Conservation (phyloP, 2,888 invertebrate genomes). For the Cantharis rufa region DNA sequence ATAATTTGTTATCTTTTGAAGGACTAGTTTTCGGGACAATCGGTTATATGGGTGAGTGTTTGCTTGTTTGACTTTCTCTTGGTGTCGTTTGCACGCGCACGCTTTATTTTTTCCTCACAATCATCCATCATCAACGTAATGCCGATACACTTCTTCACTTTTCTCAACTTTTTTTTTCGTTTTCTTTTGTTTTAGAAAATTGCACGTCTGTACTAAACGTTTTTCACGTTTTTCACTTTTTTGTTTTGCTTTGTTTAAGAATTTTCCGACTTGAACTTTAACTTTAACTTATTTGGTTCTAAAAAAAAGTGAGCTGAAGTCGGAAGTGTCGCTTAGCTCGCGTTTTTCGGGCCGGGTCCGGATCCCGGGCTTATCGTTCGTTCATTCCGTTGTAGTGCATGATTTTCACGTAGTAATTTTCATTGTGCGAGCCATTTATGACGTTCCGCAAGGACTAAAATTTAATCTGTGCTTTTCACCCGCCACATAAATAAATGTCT, state of each 20-base stretch:
- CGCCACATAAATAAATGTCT: not conserved
- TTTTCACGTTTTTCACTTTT: not conserved
- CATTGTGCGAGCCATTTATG: slow-evolving; percentile 33
- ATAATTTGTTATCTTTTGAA: slow-evolving; percentile 52
- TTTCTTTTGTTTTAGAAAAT: not conserved
- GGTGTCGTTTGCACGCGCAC: not conserved
- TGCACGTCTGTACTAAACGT: not conserved
- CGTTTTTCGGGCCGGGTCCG: slow-evolving; percentile 49
- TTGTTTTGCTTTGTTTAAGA: slow-evolving; percentile 8
- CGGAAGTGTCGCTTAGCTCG: slow-evolving; percentile 40
- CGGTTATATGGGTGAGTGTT: slow-evolving; percentile 80
- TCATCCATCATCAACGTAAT: not conserved
- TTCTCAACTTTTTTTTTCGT: not conserved
- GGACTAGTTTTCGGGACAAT: slow-evolving; percentile 90
- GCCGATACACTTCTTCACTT: not conserved
- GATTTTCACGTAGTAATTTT: slow-evolving; percentile 33
- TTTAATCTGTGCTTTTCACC: not conserved
- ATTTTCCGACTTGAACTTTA: not conserved
- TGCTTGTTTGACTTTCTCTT: slow-evolving; percentile 19
- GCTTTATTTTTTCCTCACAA: not conserved
- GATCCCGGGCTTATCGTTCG: slow-evolving; percentile 38
- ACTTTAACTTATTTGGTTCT: slow-evolving; percentile 9
- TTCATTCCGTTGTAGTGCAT: slow-evolving; percentile 37
- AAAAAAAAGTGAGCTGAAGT: slow-evolving; percentile 35
- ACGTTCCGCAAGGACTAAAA: not conserved